phyloP scores from a whole-genome alignment of 2,888 invertebrate species.

The Trichopria drosophilae region DNA sequence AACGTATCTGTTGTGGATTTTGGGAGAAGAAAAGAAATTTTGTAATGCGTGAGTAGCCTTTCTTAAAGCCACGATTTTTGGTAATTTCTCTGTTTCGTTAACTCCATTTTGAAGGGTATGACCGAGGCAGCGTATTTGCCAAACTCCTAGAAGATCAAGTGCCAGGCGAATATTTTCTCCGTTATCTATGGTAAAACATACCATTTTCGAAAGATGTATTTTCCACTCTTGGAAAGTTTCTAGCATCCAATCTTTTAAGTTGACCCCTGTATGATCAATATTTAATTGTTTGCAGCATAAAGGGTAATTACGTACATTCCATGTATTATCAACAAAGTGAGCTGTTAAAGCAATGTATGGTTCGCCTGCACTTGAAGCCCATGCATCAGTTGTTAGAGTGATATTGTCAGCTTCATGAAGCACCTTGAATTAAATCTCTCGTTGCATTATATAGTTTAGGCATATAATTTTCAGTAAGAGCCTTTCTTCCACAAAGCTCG shows the following conservation, averaged over 20 bases:
- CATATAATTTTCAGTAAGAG: background rate
- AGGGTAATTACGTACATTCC: constrained; percentile 1
- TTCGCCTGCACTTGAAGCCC: constrained; percentile 4
- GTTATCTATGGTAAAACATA: constrained; percentile 1
- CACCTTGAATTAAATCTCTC: constrained; percentile 1
- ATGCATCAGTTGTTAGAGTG: constrained; percentile 2
- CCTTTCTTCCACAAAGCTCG: constrained; percentile 2
- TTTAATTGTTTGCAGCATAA: constrained; percentile 3
- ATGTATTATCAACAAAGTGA: background rate
- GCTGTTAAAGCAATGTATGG: constrained; percentile 1
- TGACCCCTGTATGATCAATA: constrained; percentile 1
- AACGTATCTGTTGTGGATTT: constrained; percentile 1
- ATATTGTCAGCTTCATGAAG: background rate
- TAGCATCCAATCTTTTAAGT: constrained; percentile 3
- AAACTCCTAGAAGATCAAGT: background rate
- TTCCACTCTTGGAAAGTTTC: background rate
- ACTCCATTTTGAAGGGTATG: constrained; percentile 4
- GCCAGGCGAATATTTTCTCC: constrained; percentile 2
- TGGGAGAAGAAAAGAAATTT: background rate
- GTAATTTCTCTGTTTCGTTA: constrained; percentile 1
- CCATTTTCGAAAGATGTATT: background rate
- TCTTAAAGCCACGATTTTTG: background rate
- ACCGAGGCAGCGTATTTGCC: background rate
- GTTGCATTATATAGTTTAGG: background rate
- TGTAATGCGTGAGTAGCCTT: background rate